Conservation (phyloP, 1,140 invertebrate species). For the Euglossa dilemma region DNA sequence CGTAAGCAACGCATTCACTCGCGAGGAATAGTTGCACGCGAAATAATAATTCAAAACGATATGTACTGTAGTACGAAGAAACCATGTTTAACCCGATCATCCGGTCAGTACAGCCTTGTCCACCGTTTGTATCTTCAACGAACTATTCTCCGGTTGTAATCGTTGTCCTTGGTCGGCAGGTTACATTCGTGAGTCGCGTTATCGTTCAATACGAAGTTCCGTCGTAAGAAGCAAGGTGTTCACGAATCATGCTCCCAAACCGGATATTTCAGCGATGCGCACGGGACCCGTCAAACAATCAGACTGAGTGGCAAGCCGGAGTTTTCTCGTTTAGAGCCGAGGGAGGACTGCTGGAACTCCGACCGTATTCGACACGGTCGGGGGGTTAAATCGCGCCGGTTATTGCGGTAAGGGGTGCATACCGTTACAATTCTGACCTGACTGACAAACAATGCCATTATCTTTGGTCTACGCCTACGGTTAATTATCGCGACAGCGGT, state of each 20-base stretch:
- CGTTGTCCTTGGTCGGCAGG: background rate
- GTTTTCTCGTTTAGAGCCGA: background rate
- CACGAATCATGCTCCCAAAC: slow-evolving; percentile 4
- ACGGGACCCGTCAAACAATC: background rate
- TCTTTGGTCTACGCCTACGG: too few species aligned
- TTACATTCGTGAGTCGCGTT: background rate
- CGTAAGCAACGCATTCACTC: background rate
- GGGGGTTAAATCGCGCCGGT: background rate
- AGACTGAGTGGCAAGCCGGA: background rate
- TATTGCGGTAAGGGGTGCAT: background rate
- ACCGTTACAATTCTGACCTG: slow-evolving; percentile 40
- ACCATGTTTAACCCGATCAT: background rate
- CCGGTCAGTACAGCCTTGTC: too few species aligned
- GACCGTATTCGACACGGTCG: background rate
- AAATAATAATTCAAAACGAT: background rate
- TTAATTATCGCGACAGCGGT: background rate
- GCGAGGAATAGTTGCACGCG: background rate
- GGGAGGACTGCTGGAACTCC: slow-evolving; percentile 8
- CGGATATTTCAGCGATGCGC: slow-evolving; percentile 10
- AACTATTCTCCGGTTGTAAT: background rate
- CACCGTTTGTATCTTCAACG: background rate
- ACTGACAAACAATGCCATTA: background rate
- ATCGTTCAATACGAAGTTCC: slow-evolving; percentile 9
- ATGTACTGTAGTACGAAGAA: background rate
- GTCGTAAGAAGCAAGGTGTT: background rate